These are phyloP conservation scores for Diachrysia chrysitis DNA, from an alignment of 2,888 invertebrate species.

Conservation along the genomic window DNA sequence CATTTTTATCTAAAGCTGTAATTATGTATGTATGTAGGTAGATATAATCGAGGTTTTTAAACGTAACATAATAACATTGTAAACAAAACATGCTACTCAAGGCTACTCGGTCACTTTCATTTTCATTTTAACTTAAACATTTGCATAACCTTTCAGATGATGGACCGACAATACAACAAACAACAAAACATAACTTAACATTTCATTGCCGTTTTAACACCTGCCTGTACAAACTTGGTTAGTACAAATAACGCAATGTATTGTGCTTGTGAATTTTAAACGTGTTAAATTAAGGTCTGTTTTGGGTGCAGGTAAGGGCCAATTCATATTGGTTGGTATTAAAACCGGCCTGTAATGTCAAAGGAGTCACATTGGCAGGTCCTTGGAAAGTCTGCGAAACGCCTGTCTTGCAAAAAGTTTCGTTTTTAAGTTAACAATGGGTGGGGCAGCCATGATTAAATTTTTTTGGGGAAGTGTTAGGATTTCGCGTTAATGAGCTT, in stretches of 20 bases:
- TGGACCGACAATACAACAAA: constrained; percentile 26
- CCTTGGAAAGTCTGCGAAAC: constrained; percentile 70
- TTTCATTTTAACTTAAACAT: constrained; percentile 59
- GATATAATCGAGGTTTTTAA: constrained; percentile 29
- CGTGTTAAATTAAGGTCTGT: constrained; percentile 3
- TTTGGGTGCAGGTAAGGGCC: constrained; percentile 32
- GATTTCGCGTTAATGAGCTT: neutral
- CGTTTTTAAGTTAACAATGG: constrained; percentile 53
- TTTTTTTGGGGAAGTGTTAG: neutral
- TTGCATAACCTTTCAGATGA: constrained; percentile 55
- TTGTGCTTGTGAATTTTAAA: constrained; percentile 9
- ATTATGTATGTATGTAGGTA: neutral
- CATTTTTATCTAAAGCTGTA: neutral
- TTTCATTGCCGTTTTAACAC: constrained; percentile 26
- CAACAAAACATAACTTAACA: constrained; percentile 21
- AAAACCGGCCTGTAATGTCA: constrained; percentile 80
- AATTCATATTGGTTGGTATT: constrained; percentile 43
- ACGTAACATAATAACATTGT: constrained; percentile 33
- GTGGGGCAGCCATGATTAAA: constrained; percentile 31
- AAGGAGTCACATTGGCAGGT: constrained; percentile 80
- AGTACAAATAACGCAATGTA: constrained; percentile 34
- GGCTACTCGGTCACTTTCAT: constrained; percentile 71
- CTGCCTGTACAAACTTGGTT: neutral
- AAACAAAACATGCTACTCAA: constrained; percentile 64
- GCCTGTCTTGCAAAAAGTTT: constrained; percentile 49